A percentile compares a stretch with the other conserved stretches of the same genome.
Evolutionary conservation across 2,797 vertebrate genomes (phyloP).

Genomic region (Chromobotia macracanthus): DNA sequence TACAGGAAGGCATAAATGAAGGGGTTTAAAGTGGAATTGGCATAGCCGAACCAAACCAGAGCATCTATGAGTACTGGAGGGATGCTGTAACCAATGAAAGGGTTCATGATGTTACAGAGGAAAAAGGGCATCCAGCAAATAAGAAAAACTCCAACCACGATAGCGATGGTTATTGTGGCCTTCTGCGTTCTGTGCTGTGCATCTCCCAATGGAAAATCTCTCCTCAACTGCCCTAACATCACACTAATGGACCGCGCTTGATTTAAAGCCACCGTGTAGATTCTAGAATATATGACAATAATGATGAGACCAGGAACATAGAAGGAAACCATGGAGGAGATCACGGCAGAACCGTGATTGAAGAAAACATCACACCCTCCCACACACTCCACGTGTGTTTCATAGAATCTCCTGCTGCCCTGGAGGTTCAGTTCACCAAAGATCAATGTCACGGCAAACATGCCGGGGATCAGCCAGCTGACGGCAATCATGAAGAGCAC

Average conservation of each 20-base stretch:
- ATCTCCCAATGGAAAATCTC: not conserved
- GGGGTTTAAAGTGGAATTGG: conserved; percentile 56
- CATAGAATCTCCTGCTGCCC: conserved; percentile 42
- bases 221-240: conserved; percentile 40
- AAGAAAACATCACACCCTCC: conserved; percentile 58
- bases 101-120: conserved; percentile 47
- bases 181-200: conserved; percentile 25
- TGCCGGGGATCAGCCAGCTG: conserved; percentile 52
- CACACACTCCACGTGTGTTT: conserved; percentile 30
- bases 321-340: conserved; percentile 52
- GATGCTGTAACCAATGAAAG: conserved; percentile 48
- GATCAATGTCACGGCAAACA: conserved; percentile 26
- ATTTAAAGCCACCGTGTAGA: conserved; percentile 52
- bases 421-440: conserved; percentile 47
- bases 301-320: conserved; percentile 57
- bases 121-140: conserved; percentile 61
- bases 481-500: conserved; percentile 47
- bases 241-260: conserved; percentile 51
- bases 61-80: conserved; percentile 51
- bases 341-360: conserved; percentile 23
- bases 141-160: conserved; percentile 57
- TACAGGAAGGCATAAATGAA: conserved; percentile 56
- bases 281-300: conserved; percentile 54
- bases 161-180: conserved; percentile 52
- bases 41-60: conserved; percentile 55